Percentiles rank a stretch among this genome's conserved stretches.
These are phyloP conservation scores for Canis aureus DNA, from an alignment of 2,113 vertebrate species.

Conservation along the genomic window DNA sequence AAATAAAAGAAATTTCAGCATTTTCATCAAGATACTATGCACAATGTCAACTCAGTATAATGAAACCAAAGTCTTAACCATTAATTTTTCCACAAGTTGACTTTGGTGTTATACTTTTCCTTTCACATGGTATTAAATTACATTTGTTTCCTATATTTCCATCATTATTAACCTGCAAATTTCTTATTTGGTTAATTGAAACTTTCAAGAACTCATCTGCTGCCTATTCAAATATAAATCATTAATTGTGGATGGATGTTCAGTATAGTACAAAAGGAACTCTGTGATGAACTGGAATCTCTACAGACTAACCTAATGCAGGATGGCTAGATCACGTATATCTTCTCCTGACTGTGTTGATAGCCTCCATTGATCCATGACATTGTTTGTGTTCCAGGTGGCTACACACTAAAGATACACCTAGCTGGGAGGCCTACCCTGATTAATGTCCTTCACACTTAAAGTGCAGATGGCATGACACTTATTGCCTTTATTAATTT, in stretches of 20 bases:
- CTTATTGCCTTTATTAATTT: slow-evolving; percentile 76
- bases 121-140: neutral
- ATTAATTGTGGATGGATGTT: neutral
- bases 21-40: neutral
- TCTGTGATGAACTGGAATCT: neutral
- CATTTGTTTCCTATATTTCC: neutral
- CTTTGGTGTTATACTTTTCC: neutral
- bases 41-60: neutral
- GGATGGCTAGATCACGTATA: no score
- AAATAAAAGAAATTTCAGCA: neutral
- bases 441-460: slow-evolving; percentile 68
- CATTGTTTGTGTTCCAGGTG: slow-evolving; percentile 58
- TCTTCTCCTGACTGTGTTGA: neutral
- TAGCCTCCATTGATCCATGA: neutral
- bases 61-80: neutral
- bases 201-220: neutral
- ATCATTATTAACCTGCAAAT: neutral
- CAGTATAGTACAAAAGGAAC: neutral
- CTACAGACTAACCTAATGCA: neutral
- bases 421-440: slow-evolving; percentile 34
- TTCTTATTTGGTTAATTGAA: neutral
- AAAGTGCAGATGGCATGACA: slow-evolving; percentile 73
- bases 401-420: slow-evolving; percentile 33
- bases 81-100: neutral
- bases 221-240: neutral